phyloP scores from a whole-genome alignment of 1,140 invertebrate species.

The Apis laboriosa region DNA sequence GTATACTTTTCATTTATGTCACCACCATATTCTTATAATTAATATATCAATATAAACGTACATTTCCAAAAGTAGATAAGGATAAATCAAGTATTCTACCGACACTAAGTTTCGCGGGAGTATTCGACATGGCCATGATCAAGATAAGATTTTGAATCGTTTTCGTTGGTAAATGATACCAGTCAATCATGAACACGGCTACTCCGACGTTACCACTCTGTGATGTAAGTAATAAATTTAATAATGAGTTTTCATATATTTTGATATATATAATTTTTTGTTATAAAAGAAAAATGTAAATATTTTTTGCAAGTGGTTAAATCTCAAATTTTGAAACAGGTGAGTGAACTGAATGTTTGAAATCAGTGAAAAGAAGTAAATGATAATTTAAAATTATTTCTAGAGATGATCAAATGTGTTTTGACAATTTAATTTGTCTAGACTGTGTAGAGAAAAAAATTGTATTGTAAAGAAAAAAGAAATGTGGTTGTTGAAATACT shows the following conservation, averaged over 20 bases:
- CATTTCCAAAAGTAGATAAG: conserved; percentile 55
- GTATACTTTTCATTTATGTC: too few relatives aligned
- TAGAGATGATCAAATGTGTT: too few relatives aligned
- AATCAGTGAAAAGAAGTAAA: too few relatives aligned
- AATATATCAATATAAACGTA: conserved; percentile 15
- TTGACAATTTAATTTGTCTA: too few relatives aligned
- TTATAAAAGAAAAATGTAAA: too few relatives aligned
- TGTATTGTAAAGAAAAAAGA: neutral
- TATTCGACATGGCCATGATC: conserved; percentile 52
- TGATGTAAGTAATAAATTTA: neutral
- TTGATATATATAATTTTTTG: too few relatives aligned
- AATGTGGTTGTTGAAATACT: too few relatives aligned
- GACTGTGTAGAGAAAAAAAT: too few relatives aligned
- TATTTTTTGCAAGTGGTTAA: too few relatives aligned
- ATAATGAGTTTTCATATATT: neutral
- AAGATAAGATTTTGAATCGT: conserved; percentile 48
- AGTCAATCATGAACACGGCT: conserved; percentile 57
- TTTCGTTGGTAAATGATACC: conserved; percentile 59
- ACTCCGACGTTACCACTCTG: conserved; percentile 61
- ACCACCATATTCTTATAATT: neutral
- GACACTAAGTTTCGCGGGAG: conserved; percentile 53
- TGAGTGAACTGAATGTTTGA: too few relatives aligned
- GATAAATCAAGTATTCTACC: conserved; percentile 61
- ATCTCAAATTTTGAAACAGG: too few relatives aligned
- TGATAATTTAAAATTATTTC: too few relatives aligned